Evolutionary conservation across 2,113 vertebrate genomes (phyloP).

Genomic region (Daphoenositta chrysoptera): DNA sequence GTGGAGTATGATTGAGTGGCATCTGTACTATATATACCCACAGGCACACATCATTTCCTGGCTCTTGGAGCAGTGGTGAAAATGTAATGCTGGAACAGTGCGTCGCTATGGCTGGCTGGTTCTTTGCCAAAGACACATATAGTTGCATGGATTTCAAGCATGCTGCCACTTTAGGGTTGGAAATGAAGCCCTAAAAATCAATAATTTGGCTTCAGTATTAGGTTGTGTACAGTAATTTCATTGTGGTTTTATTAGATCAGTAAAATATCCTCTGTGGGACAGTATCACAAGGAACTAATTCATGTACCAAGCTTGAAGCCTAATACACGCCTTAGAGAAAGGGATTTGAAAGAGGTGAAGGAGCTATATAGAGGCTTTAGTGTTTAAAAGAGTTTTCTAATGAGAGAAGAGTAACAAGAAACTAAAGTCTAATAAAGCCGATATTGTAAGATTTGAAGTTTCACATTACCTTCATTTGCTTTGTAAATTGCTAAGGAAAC

Average conservation of each 20-base stretch:
- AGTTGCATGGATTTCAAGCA: conserved; percentile 47
- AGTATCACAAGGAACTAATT: conserved; percentile 43
- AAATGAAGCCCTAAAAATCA: conserved; percentile 52
- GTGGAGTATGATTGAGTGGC: conserved; percentile 55
- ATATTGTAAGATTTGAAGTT: conserved; percentile 46
- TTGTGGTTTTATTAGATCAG: conserved; percentile 61
- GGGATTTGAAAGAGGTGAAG: conserved; percentile 1
- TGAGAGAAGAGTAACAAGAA: conserved; percentile 55
- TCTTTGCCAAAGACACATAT: conserved; percentile 16
- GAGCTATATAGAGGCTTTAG: conserved; percentile 32
- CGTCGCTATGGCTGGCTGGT: conserved; percentile 18
- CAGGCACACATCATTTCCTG: conserved; percentile 25
- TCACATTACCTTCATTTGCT: conserved; percentile 45
- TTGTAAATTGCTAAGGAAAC: conserved; percentile 37
- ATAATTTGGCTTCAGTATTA: conserved; percentile 54
- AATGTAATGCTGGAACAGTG: conserved; percentile 18
- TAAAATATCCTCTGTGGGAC: conserved; percentile 47
- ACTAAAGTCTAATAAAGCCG: conserved; percentile 47
- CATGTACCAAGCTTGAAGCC: conserved; percentile 24
- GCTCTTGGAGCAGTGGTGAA: neutral
- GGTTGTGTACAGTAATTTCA: conserved; percentile 58
- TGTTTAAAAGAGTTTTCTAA: conserved; percentile 48
- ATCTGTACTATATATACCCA: neutral
- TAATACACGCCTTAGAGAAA: neutral
- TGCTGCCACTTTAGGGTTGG: conserved; percentile 6